Base-by-base conservation (phyloP, 2,113 vertebrate genomes). In the Rallus limicola region DNA sequence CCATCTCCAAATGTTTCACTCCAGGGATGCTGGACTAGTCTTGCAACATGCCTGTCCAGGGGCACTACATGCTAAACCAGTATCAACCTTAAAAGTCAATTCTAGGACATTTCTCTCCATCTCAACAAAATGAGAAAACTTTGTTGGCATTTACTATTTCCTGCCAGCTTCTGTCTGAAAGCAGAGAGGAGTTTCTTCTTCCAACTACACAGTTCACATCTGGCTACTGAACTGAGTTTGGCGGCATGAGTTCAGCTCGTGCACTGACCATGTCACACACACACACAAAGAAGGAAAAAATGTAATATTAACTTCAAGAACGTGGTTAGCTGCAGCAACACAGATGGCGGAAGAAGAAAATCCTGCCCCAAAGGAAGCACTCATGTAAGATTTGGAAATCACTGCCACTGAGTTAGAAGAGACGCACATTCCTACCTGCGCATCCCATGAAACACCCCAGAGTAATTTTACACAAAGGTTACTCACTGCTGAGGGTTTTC, bases 321-420 rank as follows among this genome's bases (percentile, higher is more conserved):
- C 17, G 18, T 16, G 3, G 28, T 6, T 58, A 83, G 33, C 36
- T 16, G 23, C 55, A 58, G 55, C 33, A 52, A 10, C 1, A 4
- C 50, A 34, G 50, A 38, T 34, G 20, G 55, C 33, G 8, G 81
- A 48, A 65, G 60, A 82, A 17, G 25, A 60, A 79, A 79, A 79
- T 25, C 23, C 16, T 26, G 11, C 33, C 34, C 48, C 0, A 1
- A 56, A 67, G 38, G 46, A 56, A 93, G 33, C 1, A 2, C 26
- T 34, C 5, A 0, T 14, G 13, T 16, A 77, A 28, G 50, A 71
- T 59, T 25, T 71, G 64, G 33, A 63, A 58, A 33, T 33, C 31
- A 28, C 31, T 0, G 1, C 20, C 3, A 1, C 5, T 4, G 29
- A 52, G 21, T 50, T 62, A 0, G 25, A 63, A 50, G 40, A 56